Conservation (phyloP, 2,797 vertebrate species). For the Rhincodon typus region DNA sequence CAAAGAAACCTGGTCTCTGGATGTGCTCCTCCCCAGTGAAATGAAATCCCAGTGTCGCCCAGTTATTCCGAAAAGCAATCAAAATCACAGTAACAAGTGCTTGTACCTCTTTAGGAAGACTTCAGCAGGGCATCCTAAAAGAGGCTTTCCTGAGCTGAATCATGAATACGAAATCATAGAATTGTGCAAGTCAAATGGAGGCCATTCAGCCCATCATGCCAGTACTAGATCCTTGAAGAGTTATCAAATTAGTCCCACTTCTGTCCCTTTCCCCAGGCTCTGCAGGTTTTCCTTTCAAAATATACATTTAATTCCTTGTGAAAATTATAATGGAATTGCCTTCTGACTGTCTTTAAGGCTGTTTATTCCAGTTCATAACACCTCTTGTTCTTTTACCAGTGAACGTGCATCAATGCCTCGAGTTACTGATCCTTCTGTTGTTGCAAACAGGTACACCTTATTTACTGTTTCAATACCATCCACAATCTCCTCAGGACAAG, state of each 20-base stretch:
- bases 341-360: background rate
- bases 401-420: background rate
- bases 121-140: background rate
- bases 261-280: no score
- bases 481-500: background rate
- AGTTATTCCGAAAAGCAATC: background rate
- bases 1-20: background rate
- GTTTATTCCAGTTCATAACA: background rate
- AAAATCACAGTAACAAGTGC: background rate
- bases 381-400: background rate
- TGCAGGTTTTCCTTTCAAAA: background rate
- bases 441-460: background rate
- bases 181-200: background rate
- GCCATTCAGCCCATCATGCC: background rate
- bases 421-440: background rate
- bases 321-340: background rate
- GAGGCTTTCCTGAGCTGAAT: background rate
- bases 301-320: background rate
- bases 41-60: conserved; percentile 9
- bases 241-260: background rate
- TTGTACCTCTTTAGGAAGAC: background rate
- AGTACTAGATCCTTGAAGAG: background rate
- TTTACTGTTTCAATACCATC: background rate
- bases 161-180: background rate
- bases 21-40: conserved; percentile 15